Base-by-base conservation (phyloP, 2,888 invertebrate genomes). In the Yponomeuta evonymella region DNA sequence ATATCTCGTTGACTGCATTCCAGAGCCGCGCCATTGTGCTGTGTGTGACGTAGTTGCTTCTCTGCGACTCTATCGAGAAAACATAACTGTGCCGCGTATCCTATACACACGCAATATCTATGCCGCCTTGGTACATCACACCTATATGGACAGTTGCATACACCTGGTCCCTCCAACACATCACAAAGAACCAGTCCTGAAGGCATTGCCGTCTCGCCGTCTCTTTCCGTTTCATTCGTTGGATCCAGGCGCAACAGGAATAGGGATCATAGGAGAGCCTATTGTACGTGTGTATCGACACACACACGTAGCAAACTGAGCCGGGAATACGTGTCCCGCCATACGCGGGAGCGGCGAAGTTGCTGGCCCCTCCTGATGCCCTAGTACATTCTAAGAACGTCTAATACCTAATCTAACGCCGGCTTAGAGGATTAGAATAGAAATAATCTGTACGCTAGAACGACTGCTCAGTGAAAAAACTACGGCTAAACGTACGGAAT, bases 301-400 rank as follows among this genome's bases (percentile, higher is more conserved):
- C 64, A 76, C 77, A 76, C 74, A 83, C 79, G 83, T 81, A 81
- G 77, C 75, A 72, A n/a, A 78, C 79, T 79, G 79, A 79, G 79
- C 79, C 81, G 80, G 79, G 84, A 82, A 85, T 78, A 81, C 79
- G 81, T 80, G 78, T 78, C 10, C 48, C 65, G 51, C 65, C 71
- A 84, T 83, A 83, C 85, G 86, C 83, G 85, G 80, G 81, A 79
- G 78, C 76, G 74, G 79, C 78, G 83, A 80, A 90, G 87, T 80
- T 86, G 80, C 85, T 88, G 76, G 76, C 67, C 67, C 70, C 75
- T 84, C 83, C 86, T 92, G 77, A 75, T 77, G 74, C 76, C 92
- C 91, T 90, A 81, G 90, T 92, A 90, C 81, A 84, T 91, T 92
- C 92, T 92, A 92, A 92, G 90, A 91, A 89, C 89, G 78, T 92